Percentiles rank a stretch among this genome's conserved stretches.
Evolutionary conservation across 2,888 invertebrate genomes (phyloP).

Genomic region (Aromia moschata): DNA sequence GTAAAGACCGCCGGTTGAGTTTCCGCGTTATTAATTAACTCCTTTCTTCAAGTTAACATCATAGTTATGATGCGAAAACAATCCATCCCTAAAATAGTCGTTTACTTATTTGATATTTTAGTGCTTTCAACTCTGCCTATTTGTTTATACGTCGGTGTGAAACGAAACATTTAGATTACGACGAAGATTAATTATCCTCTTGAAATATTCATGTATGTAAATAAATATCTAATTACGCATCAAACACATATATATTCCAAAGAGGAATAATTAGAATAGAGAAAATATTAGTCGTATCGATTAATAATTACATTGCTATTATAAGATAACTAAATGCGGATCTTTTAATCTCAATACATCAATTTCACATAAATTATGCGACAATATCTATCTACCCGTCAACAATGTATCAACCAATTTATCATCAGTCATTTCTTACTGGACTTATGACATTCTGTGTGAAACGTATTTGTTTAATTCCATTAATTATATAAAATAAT

Average conservation of each 20-base stretch:
- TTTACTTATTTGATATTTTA: slow-evolving; percentile 11
- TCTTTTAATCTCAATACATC: no score
- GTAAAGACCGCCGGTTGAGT: slow-evolving; percentile 45
- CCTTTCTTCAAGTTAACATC: slow-evolving; percentile 46
- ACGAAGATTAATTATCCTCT: slow-evolving; percentile 3
- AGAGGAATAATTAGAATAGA: not conserved
- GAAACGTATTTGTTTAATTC: no score
- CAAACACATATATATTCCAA: not conserved
- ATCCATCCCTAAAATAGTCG: slow-evolving; percentile 34
- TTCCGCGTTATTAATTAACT: slow-evolving; percentile 50
- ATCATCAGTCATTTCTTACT: no score
- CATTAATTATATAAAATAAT: no score
- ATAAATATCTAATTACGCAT: not conserved
- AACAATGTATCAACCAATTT: no score
- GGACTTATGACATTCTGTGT: no score
- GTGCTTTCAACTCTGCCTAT: slow-evolving; percentile 5
- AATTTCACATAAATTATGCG: no score
- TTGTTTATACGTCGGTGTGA: slow-evolving; percentile 9
- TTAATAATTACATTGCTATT: no score
- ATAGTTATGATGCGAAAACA: slow-evolving; percentile 45
- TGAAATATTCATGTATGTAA: slow-evolving; percentile 7
- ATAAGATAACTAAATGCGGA: no score
- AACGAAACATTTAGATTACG: slow-evolving; percentile 8
- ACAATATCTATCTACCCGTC: no score
- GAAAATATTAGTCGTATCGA: no score